phyloP scores from a whole-genome alignment of 2,113 vertebrate genomes.

The Empidonax alnorum region DNA sequence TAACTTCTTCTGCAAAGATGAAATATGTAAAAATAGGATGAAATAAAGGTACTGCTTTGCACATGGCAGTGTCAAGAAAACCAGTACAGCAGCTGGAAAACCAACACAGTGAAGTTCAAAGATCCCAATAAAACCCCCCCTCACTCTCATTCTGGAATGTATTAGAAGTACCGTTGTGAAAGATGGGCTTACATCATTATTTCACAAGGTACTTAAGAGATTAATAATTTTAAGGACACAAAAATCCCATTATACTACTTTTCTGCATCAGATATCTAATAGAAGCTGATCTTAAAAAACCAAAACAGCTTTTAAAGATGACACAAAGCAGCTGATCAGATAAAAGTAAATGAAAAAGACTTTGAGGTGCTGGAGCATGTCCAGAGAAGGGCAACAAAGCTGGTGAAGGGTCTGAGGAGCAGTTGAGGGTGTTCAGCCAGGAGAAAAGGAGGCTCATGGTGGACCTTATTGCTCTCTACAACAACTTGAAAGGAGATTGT shows the following conservation, averaged over 20 bases:
- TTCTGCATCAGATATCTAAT: background rate
- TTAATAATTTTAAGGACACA: background rate
- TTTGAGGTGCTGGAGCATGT: fast-evolving
- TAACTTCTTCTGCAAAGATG: background rate
- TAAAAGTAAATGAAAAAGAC: background rate
- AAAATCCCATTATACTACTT: background rate
- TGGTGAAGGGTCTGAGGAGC: background rate
- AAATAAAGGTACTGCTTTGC: background rate
- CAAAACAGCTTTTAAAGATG: background rate
- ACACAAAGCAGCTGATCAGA: background rate
- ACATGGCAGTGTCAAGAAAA: background rate
- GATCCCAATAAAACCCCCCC: background rate
- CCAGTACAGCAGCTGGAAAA: background rate
- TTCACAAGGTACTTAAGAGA: background rate
- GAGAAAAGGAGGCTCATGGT: background rate
- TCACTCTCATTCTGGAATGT: background rate
- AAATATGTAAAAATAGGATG: background rate
- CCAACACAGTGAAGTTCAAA: background rate
- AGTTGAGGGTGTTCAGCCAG: background rate
- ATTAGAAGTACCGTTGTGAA: background rate
- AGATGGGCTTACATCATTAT: background rate
- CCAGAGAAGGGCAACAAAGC: background rate
- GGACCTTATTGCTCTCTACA: background rate
- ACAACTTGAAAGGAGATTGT: background rate
- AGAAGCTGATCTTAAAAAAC: background rate